Conservation (phyloP, 2,888 invertebrate genomes). For the Nycteola revayana region DNA sequence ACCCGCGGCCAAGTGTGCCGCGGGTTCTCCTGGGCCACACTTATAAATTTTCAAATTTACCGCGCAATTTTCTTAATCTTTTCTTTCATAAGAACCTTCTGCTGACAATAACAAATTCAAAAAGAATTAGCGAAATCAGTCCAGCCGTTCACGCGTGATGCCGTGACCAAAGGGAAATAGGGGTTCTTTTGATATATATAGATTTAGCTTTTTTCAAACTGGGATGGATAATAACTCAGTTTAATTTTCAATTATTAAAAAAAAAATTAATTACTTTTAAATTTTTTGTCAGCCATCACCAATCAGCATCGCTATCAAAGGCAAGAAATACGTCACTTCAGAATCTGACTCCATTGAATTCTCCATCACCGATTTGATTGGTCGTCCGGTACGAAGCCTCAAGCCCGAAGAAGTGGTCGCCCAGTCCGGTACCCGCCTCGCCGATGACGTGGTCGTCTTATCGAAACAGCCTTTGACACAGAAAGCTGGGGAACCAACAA, state of each 20-base stretch:
- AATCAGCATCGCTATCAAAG: constrained; percentile 90
- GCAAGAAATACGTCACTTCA: constrained; percentile 88
- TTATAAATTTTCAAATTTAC: too few species aligned
- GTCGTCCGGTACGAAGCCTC: constrained; percentile 85
- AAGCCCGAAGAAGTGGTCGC: constrained; percentile 86
- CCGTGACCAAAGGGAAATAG: too few species aligned
- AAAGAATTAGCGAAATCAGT: too few species aligned
- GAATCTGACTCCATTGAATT: constrained; percentile 88
- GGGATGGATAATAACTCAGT: too few species aligned
- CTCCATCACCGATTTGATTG: constrained; percentile 88
- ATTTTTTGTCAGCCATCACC: constrained; percentile 85
- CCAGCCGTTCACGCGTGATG: too few species aligned
- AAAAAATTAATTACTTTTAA: background rate
- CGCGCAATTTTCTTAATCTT: background rate
- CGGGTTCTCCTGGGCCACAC: too few species aligned
- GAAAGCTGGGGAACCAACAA: constrained; percentile 82
- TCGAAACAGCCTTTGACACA: constrained; percentile 83
- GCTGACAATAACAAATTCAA: too few species aligned
- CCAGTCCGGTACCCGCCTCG: constrained; percentile 87
- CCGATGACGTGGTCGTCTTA: constrained; percentile 88
- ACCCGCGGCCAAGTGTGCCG: too few species aligned
- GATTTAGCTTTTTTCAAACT: background rate
- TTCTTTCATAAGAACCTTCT: background rate
- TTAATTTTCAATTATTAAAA: too few species aligned
- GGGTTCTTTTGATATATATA: too few species aligned